Evolutionary conservation across 1,140 invertebrate genomes (phyloP), one percentile per base, ranked within the genome.

Genomic region (Bicyclus anynana): DNA sequence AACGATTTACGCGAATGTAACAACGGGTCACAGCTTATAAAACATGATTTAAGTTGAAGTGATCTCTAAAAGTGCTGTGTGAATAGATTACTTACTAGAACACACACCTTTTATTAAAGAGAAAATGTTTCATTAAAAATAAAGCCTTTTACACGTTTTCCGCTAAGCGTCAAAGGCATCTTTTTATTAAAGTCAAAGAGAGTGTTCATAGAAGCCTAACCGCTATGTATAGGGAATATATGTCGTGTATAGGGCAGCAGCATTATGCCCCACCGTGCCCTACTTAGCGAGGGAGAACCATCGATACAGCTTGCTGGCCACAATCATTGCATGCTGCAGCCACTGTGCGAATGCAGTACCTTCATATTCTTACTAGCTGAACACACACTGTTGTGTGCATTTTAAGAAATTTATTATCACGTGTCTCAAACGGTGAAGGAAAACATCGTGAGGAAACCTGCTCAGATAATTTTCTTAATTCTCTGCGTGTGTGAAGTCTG

Each of bases 201-300:
- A 44, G 46, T 49, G 47, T 60, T 29, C 58, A 60, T 60, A 49
- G 50, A 37, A 40, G 17, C n/a, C 38, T 59, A 51, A 59, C 49
- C 56, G 16, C 51, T 23, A 16, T 33, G 29, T 47, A 13, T 14
- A n/a, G n/a, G n/a, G n/a, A n/a, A 14, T 38, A 27, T 65, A 40
- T 65, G 59, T 61, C 50, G 37, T 58, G 51, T 53, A 52, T 59
- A 53, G 52, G 26, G 16, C 47, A 29, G 54, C 58, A 59, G 55
- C 55, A 55, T 59, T 59, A 65, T 65, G 42, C 55, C 59, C 57
- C 44, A 53, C 55, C 37, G 60, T 69, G 67, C 62, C 63, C 67
- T 69, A 69, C 63, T 69, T 65, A 62, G 66, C 51, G 56, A 57
- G 60, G 66, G 59, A 55, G 62, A 62, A 50, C 49, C 59, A 62